Evolutionary conservation across 53 echinoderm and acorn worm species (phyloP), one percentile per base, ranked within the genome.

Genomic region (Temnopleurus reevesii): DNA sequence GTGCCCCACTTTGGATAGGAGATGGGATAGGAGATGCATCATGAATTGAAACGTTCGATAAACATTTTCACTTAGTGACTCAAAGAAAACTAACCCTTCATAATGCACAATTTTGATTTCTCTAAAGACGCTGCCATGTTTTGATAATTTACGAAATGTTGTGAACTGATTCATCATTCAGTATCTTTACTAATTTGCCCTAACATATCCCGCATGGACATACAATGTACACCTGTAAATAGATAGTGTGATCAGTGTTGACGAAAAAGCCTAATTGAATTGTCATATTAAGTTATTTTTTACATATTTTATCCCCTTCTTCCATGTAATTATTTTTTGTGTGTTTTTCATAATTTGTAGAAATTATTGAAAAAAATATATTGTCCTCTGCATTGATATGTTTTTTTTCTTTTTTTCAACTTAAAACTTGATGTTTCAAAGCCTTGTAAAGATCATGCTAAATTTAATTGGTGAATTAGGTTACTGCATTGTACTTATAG

Each of bases 401-500:
- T 23, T 63, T 33, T 15, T 17, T 8, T 13, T 64, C 17, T 36
- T 6, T 71, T 36, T 71, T 8, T 38, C 17, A 5, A 31, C 24
- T 56, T 1, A 8, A 6, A 10, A 56, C 25, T 0, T n/a, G 23
- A 56, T 63, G 29, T 71, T 71, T 71, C 7, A 15, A 71, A 71
- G 38, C 71, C 71, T 71, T 71, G 71, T 71, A 71, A 71, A 41
- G 41, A 63, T 30, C 36, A 21, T 34, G 65, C 33, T 65, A 4
- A 43, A 71, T 71, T 71, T 71, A 71, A 71, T 43, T 43, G 38
- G 41, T 34, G 35, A 36, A 41, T n/a, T 41, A 41, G 28, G 41
- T 71, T 71, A 38, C 41, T 71, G 71, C 71, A 71, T 38, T 71
- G 71, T 71, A 71, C 38, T 36, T 71, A 38, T 19, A 9, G 49